phyloP scores from a whole-genome alignment of 2,113 vertebrate species.

The Phodopus roborovskii region DNA sequence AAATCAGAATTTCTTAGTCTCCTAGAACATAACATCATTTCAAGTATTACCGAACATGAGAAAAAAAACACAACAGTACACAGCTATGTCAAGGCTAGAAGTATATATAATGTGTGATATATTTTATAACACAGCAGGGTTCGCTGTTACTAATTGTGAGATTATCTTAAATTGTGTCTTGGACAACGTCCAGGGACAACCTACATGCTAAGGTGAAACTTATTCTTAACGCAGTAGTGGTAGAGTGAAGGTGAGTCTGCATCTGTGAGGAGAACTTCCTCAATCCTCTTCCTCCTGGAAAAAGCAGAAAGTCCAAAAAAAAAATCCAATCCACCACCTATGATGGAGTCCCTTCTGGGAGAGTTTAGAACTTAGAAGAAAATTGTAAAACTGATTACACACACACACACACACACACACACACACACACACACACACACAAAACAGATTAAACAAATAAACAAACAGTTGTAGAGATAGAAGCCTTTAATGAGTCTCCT shows the following conservation, averaged over 20 bases:
- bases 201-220: too few species aligned
- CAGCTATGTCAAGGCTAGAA: background rate
- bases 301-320: background rate
- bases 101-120: background rate
- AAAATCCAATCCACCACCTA: slow-evolving; percentile 7
- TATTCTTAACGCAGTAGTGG: too few species aligned
- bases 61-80: background rate
- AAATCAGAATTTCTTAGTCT: background rate
- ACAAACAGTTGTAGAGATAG: too few species aligned
- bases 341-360: background rate
- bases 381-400: background rate
- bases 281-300: background rate
- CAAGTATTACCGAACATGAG: background rate
- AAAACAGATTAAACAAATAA: background rate
- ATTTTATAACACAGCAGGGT: background rate
- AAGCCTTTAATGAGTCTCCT: background rate
- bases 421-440: too few species aligned
- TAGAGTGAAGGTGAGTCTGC: background rate
- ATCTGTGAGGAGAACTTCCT: background rate
- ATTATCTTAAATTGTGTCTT: background rate
- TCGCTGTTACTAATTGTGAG: background rate
- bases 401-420: too few species aligned
- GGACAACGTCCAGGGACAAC: background rate
- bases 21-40: background rate
- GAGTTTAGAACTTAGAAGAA: background rate